These are phyloP conservation scores for Cyrtonyx montezumae DNA, from an alignment of 2,113 vertebrate species.

Conservation along the genomic window DNA sequence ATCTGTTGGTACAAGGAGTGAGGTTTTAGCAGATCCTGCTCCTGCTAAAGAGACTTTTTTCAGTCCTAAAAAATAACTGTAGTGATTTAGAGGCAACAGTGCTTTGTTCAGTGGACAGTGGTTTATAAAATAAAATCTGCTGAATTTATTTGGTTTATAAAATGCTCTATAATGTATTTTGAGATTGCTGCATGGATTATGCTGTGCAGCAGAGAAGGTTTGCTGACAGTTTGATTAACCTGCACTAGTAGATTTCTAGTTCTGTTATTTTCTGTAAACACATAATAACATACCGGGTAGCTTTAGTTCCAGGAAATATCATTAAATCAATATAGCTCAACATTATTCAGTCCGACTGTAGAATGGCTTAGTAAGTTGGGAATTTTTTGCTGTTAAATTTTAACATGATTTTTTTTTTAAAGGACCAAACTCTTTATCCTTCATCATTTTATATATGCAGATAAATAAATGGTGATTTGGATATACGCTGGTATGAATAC, in stretches of 20 bases:
- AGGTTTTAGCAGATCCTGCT: neutral
- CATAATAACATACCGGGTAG: neutral
- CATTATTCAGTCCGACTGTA: neutral
- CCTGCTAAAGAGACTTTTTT: neutral
- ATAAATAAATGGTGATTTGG: neutral
- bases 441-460: neutral
- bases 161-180: neutral
- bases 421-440: neutral
- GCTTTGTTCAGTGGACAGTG: neutral
- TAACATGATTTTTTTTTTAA: neutral
- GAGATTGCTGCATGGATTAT: neutral
- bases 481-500: neutral
- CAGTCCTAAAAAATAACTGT: neutral
- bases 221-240: slow-evolving; percentile 47
- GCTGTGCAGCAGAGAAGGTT: neutral
- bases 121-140: neutral
- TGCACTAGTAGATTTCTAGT: neutral
- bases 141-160: neutral
- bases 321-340: slow-evolving; percentile 21
- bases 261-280: slow-evolving; percentile 40
- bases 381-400: slow-evolving; percentile 8
- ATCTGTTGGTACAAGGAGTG: neutral
- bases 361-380: neutral
- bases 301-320: neutral
- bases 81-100: neutral